Conservation (phyloP, 2,113 vertebrate genomes). For the Leptobrachium ailaonicum region DNA sequence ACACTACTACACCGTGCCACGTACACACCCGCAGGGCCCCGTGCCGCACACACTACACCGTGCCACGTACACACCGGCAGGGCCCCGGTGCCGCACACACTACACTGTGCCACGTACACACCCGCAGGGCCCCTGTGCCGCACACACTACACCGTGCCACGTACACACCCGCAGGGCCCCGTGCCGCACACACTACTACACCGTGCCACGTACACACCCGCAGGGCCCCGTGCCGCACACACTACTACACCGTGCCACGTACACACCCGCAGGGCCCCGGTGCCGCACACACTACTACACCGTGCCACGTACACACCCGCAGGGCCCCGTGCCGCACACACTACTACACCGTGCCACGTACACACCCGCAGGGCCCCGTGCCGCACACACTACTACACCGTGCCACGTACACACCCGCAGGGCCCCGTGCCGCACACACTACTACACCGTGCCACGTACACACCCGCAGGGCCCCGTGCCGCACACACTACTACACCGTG, state of each 20-base stretch:
- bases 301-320: neutral
- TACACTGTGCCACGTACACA: neutral
- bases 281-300: neutral
- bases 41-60: neutral
- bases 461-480: no score
- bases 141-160: neutral
- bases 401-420: no score
- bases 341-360: neutral
- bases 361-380: neutral
- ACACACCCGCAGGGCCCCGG: no score
- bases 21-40: neutral
- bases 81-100: no score
- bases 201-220: neutral
- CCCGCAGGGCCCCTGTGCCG: no score
- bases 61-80: no score
- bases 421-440: neutral
- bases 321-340: neutral
- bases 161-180: no score
- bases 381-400: neutral
- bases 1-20: constrained; percentile 8
- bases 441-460: neutral
- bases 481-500: neutral
- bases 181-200: neutral
- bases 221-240: neutral
- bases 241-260: neutral